Percentiles rank a stretch among this genome's conserved stretches.
Conservation (phyloP, 2,113 vertebrate species). For the Coptodon bakossiorum region DNA sequence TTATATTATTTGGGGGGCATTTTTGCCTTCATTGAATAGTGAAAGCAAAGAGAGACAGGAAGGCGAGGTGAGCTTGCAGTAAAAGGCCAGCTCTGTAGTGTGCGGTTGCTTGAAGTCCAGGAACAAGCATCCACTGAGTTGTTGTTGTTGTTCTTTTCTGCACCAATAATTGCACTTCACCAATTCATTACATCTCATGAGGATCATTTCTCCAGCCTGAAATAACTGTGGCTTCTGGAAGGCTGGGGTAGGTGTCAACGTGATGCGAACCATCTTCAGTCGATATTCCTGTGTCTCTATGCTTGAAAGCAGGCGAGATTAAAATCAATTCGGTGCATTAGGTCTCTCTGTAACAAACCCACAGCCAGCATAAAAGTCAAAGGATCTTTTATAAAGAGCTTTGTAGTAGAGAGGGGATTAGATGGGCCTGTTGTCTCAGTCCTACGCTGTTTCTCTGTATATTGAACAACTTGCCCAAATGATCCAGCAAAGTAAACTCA, state of each 20-base stretch:
- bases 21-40: neutral
- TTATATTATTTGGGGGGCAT: neutral
- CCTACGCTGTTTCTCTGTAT: neutral
- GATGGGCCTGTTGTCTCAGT: neutral
- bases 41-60: neutral
- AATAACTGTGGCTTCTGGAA: neutral
- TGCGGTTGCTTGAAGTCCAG: neutral
- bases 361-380: neutral
- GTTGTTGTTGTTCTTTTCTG: accelerated
- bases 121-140: neutral
- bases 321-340: neutral
- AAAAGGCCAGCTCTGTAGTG: neutral
- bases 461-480: neutral
- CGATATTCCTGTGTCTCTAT: neutral
- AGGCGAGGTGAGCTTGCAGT: neutral
- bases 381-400: neutral
- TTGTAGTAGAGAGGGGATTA: neutral
- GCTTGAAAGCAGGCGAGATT: neutral
- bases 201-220: neutral
- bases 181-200: neutral
- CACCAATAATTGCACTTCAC: neutral
- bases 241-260: neutral
- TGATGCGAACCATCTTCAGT: neutral
- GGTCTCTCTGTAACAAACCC: neutral
- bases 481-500: neutral